Evolutionary conservation across 2,888 invertebrate genomes (phyloP).

Genomic region (Ormyrus pomaceus): DNA sequence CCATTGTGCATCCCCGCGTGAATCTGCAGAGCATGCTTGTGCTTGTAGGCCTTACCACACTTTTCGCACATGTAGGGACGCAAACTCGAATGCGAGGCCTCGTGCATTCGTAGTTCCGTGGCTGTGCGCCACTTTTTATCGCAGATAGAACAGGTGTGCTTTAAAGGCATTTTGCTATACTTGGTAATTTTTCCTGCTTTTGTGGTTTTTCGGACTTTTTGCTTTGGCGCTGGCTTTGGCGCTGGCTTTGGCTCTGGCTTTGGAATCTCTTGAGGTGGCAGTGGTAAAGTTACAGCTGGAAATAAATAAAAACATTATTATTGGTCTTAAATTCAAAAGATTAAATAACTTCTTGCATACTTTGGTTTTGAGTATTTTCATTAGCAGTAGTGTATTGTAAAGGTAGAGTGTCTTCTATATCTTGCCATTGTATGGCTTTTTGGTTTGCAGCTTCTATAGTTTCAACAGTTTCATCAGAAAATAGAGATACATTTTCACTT

Average conservation of each 20-base stretch:
- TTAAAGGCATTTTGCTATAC: conserved; percentile 54
- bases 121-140: conserved; percentile 64
- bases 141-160: conserved; percentile 64
- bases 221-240: too few species aligned
- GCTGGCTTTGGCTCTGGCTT: too few species aligned
- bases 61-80: conserved; percentile 75
- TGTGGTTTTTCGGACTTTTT: too few species aligned
- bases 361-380: background rate
- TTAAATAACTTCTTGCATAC: too few species aligned
- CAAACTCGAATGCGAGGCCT: conserved; percentile 65
- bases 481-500: conserved; percentile 27
- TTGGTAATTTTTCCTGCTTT: conserved; percentile 59
- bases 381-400: background rate
- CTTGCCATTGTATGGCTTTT: background rate
- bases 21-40: conserved; percentile 80
- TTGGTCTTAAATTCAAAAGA: too few species aligned
- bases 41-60: conserved; percentile 81
- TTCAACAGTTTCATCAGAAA: conserved; percentile 34
- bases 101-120: conserved; percentile 63
- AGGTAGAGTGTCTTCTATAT: conserved; percentile 4
- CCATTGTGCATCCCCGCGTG: conserved; percentile 80
- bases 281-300: too few species aligned
- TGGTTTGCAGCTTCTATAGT: background rate
- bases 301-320: too few species aligned
- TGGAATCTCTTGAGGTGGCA: too few species aligned